phyloP scores from a whole-genome alignment of 2,797 vertebrate species.

The Falco biarmicus region DNA sequence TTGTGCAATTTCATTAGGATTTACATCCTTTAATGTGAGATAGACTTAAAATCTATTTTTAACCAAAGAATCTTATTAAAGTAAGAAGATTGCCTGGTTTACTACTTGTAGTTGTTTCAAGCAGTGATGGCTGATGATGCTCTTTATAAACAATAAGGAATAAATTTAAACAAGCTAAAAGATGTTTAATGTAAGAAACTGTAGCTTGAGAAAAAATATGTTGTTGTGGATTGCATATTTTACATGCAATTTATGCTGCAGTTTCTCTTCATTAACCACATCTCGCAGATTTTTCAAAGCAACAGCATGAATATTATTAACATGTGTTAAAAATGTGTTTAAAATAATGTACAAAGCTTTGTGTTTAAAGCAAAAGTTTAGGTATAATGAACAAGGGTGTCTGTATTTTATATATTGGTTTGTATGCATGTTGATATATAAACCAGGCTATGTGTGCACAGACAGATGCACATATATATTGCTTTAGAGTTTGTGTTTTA shows the following conservation, averaged over 20 bases:
- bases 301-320: constrained; percentile 78
- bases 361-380: constrained; percentile 73
- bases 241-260: constrained; percentile 77
- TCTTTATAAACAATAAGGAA: constrained; percentile 76
- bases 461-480: constrained; percentile 39
- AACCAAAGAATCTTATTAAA: constrained; percentile 77
- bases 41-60: constrained; percentile 76
- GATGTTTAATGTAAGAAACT: constrained; percentile 75
- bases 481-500: constrained; percentile 69
- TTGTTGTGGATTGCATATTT: constrained; percentile 75
- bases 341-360: constrained; percentile 73
- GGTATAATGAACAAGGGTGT: constrained; percentile 55
- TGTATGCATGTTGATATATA: constrained; percentile 12
- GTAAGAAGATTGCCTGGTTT: constrained; percentile 74
- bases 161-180: constrained; percentile 78
- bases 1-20: constrained; percentile 68
- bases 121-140: constrained; percentile 67
- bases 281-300: constrained; percentile 76
- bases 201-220: constrained; percentile 72
- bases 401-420: constrained; percentile 37
- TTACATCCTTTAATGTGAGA: constrained; percentile 70
- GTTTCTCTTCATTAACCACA: constrained; percentile 82
- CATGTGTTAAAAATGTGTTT: constrained; percentile 77
- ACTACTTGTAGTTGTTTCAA: constrained; percentile 70
- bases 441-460: constrained; percentile 3